Percentiles rank a stretch among this genome's conserved stretches.
phyloP scores from a whole-genome alignment of 2,797 vertebrate genomes.

The Alauda arvensis region DNA sequence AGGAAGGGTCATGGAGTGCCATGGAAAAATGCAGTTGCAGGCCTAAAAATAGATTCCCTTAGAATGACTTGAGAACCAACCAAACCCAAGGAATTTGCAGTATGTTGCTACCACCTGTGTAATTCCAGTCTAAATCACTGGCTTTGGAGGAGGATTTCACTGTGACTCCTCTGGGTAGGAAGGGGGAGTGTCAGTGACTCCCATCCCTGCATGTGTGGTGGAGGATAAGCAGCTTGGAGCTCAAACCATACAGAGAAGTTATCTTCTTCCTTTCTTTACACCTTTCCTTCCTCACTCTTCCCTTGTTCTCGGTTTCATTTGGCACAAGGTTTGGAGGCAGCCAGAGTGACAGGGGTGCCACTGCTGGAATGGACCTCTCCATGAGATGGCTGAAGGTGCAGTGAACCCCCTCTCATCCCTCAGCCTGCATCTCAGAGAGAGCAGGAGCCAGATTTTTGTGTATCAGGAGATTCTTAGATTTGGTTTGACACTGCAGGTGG shows the following conservation, averaged over 20 bases:
- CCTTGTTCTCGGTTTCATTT: neutral
- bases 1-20: neutral
- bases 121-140: neutral
- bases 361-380: neutral
- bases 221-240: neutral
- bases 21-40: neutral
- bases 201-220: fast-evolving
- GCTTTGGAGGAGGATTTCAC: neutral
- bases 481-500: neutral
- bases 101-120: neutral
- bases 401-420: neutral
- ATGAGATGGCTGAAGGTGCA: neutral
- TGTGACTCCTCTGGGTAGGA: neutral
- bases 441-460: neutral
- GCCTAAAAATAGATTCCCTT: neutral
- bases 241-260: neutral
- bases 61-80: neutral
- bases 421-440: neutral
- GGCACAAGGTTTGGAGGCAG: neutral
- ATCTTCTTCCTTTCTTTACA: neutral
- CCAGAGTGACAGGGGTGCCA: fast-evolving
- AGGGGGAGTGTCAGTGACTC: neutral
- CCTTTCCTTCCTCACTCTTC: neutral
- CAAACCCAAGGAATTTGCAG: neutral
- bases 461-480: neutral